Conservation (phyloP, 2,797 vertebrate genomes). For the Vireo griseus region DNA sequence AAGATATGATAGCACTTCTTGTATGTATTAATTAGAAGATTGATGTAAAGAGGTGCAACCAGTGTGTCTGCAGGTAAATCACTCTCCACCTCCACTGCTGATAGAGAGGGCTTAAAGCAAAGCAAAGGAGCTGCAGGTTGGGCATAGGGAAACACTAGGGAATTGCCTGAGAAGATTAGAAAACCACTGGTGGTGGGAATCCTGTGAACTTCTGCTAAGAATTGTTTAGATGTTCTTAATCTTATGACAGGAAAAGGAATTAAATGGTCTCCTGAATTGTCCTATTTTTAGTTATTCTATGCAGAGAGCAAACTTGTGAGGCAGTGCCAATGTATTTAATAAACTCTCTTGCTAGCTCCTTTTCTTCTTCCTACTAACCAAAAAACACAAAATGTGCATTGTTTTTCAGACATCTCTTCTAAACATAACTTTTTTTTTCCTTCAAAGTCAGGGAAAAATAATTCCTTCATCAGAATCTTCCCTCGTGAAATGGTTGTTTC, state of each 20-base stretch:
- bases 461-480: neutral
- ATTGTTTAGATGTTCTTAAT: neutral
- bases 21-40: neutral
- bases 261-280: neutral
- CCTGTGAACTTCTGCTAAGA: neutral
- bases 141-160: neutral
- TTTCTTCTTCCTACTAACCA: neutral
- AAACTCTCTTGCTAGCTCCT: neutral
- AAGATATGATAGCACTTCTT: neutral
- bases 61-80: neutral
- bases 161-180: neutral
- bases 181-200: neutral
- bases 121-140: neutral
- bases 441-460: neutral
- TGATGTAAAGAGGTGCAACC: neutral
- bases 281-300: neutral
- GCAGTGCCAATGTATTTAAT: neutral
- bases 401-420: neutral
- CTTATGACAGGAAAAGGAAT: neutral
- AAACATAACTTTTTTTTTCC: neutral
- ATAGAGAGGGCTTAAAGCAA: neutral
- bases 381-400: neutral
- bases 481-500: neutral
- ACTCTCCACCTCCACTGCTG: neutral
- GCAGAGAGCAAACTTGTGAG: neutral